Evolutionary conservation across 1,140 invertebrate genomes (phyloP).

Genomic region (Capitella teleta): DNA sequence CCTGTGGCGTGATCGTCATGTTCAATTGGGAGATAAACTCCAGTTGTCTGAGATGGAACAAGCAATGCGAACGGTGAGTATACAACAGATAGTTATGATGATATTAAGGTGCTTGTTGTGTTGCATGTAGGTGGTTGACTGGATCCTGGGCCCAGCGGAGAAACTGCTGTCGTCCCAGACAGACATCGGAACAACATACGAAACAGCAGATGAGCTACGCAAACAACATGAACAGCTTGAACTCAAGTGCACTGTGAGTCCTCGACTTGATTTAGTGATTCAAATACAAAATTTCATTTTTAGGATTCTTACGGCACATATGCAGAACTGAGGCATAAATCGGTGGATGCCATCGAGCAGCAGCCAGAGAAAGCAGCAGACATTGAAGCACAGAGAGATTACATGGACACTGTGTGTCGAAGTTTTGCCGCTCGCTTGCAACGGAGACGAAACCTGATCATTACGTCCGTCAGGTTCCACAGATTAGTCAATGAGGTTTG

Average conservation of each 20-base stretch:
- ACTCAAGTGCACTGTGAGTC: constrained; percentile 57
- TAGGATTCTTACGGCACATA: constrained; percentile 48
- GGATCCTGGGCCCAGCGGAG: constrained; percentile 64
- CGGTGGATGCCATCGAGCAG: constrained; percentile 46
- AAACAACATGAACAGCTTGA: constrained; percentile 63
- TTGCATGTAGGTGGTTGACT: constrained; percentile 52
- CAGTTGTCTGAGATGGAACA: constrained; percentile 26
- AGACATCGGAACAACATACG: constrained; percentile 60
- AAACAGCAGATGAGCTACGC: constrained; percentile 57
- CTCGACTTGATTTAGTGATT: not conserved
- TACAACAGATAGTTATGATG: not conserved
- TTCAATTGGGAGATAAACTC: constrained; percentile 48
- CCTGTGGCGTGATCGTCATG: constrained; percentile 40
- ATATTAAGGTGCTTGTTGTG: not conserved
- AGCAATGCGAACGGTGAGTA: constrained; percentile 29
- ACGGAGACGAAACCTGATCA: constrained; percentile 59
- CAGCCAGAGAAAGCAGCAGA: constrained; percentile 48
- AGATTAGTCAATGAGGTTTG: constrained; percentile 58
- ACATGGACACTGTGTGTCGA: constrained; percentile 67
- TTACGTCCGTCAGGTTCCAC: constrained; percentile 64
- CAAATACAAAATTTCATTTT: too few species aligned
- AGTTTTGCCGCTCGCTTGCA: constrained; percentile 66
- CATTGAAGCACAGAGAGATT: constrained; percentile 37
- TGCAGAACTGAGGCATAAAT: constrained; percentile 59
- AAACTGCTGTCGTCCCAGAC: constrained; percentile 56